These are phyloP conservation scores for Amphiprion ocellaris DNA, from an alignment of 2,113 vertebrate genomes.

Conservation along the genomic window DNA sequence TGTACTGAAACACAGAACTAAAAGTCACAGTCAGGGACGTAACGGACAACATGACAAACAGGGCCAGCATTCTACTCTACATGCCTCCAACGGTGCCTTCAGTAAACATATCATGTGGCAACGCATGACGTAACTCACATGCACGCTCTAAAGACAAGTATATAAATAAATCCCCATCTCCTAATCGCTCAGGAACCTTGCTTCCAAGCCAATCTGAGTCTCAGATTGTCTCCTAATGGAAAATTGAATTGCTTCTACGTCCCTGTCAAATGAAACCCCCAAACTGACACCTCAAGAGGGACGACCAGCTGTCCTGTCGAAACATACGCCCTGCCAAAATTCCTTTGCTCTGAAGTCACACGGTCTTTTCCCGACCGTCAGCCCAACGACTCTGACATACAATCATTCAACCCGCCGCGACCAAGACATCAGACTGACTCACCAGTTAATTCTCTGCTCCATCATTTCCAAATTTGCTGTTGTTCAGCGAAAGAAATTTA, in stretches of 20 bases:
- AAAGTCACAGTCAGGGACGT: background rate
- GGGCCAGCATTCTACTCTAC: background rate
- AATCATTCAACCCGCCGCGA: background rate
- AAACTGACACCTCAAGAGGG: conserved; percentile 17
- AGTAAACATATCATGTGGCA: background rate
- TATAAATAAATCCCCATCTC: conserved; percentile 51
- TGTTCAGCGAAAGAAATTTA: too few species aligned
- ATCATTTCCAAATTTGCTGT: background rate
- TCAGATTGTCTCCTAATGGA: conserved; percentile 61
- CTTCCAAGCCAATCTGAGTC: conserved; percentile 28
- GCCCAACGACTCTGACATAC: conserved; percentile 12
- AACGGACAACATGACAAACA: background rate
- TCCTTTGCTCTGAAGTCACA: conserved; percentile 68
- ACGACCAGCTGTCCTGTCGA: conserved; percentile 66
- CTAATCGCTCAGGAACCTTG: conserved; percentile 36
- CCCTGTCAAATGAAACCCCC: conserved; percentile 48
- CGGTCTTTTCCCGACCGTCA: conserved; percentile 44
- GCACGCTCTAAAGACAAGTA: conserved; percentile 10
- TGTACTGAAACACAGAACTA: too few species aligned
- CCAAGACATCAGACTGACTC: background rate
- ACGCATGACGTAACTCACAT: conserved; percentile 2
- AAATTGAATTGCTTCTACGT: conserved; percentile 64
- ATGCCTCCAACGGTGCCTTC: background rate
- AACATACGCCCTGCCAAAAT: conserved; percentile 62
- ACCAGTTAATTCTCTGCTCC: background rate